phyloP scores from a whole-genome alignment of 2,797 vertebrate genomes.

The Danio tinwini region DNA sequence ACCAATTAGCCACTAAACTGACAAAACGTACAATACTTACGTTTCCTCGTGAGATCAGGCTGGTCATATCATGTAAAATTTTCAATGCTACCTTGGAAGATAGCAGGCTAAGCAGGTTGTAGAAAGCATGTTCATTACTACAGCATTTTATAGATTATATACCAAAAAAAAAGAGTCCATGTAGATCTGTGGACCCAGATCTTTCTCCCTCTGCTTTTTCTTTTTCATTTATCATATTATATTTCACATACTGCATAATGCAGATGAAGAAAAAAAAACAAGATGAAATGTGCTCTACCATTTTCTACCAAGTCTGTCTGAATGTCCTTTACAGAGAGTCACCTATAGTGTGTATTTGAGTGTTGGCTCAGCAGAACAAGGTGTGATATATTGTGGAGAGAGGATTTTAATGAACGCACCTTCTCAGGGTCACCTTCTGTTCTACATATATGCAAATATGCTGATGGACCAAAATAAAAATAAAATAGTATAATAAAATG shows the following conservation, averaged over 20 bases:
- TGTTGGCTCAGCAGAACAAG: constrained; percentile 94
- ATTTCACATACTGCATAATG: constrained; percentile 28
- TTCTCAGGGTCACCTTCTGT: constrained; percentile 87
- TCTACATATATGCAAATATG: constrained; percentile 80
- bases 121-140: not conserved
- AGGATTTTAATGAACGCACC: constrained; percentile 95
- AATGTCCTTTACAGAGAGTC: constrained; percentile 88
- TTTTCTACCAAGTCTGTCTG: constrained; percentile 76
- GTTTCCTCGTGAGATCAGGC: no score
- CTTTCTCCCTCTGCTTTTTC: constrained; percentile 1
- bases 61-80: not conserved
- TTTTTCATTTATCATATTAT: constrained; percentile 3
- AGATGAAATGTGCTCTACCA: constrained; percentile 68
- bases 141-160: no score
- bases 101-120: not conserved
- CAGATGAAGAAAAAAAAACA: constrained; percentile 9
- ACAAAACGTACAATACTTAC: no score
- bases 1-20: no score
- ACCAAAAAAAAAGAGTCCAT: not conserved
- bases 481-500: no score
- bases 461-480: constrained; percentile 86
- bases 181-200: not conserved
- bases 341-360: constrained; percentile 87
- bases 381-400: constrained; percentile 94
- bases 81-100: not conserved